A percentile compares a stretch with the other conserved stretches of the same genome.
These are phyloP conservation scores for Synergus umbraculus DNA, from an alignment of 2,888 invertebrate species.

Conservation along the genomic window DNA sequence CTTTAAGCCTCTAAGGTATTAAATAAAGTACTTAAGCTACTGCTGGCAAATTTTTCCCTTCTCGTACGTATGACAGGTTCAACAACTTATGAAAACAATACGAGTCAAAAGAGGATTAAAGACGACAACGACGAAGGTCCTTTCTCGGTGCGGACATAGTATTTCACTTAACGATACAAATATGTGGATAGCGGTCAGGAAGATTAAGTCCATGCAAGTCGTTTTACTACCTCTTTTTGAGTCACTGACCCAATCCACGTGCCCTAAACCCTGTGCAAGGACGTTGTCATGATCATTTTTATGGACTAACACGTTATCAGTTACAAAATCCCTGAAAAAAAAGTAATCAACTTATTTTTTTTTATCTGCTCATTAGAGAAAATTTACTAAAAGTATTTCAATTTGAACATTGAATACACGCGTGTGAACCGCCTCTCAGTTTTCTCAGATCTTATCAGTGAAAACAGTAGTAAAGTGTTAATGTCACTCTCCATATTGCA, in stretches of 20 bases:
- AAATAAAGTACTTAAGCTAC: slow-evolving; percentile 5
- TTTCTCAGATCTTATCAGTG: neutral
- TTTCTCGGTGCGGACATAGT: slow-evolving; percentile 33
- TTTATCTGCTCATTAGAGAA: no score
- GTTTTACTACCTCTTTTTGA: slow-evolving; percentile 37
- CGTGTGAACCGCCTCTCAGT: neutral
- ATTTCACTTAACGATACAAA: slow-evolving; percentile 45
- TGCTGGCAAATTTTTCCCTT: neutral
- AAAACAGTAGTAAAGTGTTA: neutral
- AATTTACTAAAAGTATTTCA: no score
- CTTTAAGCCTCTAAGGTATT: neutral
- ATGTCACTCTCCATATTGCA: neutral
- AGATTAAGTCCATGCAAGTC: slow-evolving; percentile 41
- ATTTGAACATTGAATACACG: neutral
- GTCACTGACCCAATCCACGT: slow-evolving; percentile 36
- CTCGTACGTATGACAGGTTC: neutral
- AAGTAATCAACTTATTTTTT: neutral
- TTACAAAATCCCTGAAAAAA: neutral
- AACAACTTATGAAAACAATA: slow-evolving; percentile 29
- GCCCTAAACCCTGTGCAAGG: neutral
- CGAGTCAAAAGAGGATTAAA: slow-evolving; percentile 26
- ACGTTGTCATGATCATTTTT: neutral
- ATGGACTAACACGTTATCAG: neutral
- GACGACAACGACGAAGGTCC: neutral
- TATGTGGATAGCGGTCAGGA: slow-evolving; percentile 41